These are phyloP conservation scores for Melinaea marsaeus DNA, from an alignment of 2,888 invertebrate species.

Conservation along the genomic window DNA sequence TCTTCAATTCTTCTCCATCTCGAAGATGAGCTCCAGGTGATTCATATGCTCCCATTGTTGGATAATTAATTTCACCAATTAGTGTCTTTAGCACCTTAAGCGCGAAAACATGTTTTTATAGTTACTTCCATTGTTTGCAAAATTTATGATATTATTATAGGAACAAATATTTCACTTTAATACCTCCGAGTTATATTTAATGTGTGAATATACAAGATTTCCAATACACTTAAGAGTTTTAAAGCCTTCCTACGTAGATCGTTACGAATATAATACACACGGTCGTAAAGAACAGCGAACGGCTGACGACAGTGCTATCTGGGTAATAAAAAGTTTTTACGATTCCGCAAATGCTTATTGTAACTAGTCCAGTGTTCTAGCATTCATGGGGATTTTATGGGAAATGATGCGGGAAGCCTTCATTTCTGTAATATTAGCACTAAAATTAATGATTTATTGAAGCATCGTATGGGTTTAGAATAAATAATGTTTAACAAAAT, in stretches of 20 bases:
- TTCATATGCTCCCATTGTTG: slow-evolving; percentile 57
- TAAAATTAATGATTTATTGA: background rate
- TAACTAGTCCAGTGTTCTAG: slow-evolving; percentile 32
- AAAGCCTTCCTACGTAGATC: slow-evolving; percentile 20
- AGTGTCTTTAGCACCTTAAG: slow-evolving; percentile 49
- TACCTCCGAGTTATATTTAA: slow-evolving; percentile 8
- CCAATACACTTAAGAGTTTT: slow-evolving; percentile 22
- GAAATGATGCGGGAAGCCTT: slow-evolving; percentile 13
- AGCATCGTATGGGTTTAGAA: background rate
- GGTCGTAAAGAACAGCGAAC: slow-evolving; percentile 37
- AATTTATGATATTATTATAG: no score
- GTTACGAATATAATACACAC: slow-evolving; percentile 40
- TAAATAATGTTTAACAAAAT: no score
- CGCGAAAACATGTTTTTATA: background rate
- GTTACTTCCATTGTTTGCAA: no score
- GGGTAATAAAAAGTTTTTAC: slow-evolving; percentile 36
- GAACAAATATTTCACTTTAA: background rate
- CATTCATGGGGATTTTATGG: slow-evolving; percentile 28
- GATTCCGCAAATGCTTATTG: slow-evolving; percentile 34
- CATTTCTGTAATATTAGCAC: slow-evolving; percentile 4
- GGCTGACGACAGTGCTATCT: slow-evolving; percentile 30
- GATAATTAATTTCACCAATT: slow-evolving; percentile 68
- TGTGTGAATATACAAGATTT: slow-evolving; percentile 14
- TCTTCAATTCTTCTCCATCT: slow-evolving; percentile 40
- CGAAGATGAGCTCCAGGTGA: slow-evolving; percentile 55